Base-by-base conservation (phyloP, 2,797 vertebrate genomes). In the Darevskia mixta region DNA sequence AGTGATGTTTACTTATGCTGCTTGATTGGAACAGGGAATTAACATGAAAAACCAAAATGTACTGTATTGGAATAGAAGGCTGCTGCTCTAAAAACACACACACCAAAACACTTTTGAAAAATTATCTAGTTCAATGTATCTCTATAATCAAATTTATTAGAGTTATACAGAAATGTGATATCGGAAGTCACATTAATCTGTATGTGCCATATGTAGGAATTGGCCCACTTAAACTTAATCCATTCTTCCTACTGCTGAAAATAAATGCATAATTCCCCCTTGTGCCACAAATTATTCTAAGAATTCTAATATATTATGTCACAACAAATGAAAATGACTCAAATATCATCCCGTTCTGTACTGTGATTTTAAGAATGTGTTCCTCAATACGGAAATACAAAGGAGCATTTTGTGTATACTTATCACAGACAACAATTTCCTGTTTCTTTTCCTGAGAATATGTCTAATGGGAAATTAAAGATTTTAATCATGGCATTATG, bases 401-500 rank as follows among this genome's bases (percentile, higher is more conserved):
- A 89, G 83, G 3, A 73, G 82, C 13, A 13, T n/a, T 67, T 71
- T 90, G 67, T 43, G 67, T 90, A 77, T 55, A 64, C 80, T 43
- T 55, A 15, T 17, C 0, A 6, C 83, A 94, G 91, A 38, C 87
- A 20, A 89, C 49, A 88, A 87, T 61, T 77, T 45, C 3, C 35
- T 82, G 32, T 58, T 88, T 87, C n/a, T 45, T 90, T 87, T 90
- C 15, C 82, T 91, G 73, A 80, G 69, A 89, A 89, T 77, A 71
- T 72, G 27, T 67, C 79, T 81, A 86, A 75, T 43, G 25, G 69
- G 55, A 91, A 94, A 90, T 85, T 80, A 88, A 94, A 90, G 49
- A 73, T 85, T 79, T 86, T 86, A 86, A 72, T 80, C 49, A 45
- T 45, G 10, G 80, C 71, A 32, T 55, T 85, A 83, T 18, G 64